Evolutionary conservation across 2,797 vertebrate genomes (phyloP).

Genomic region (Schizopygopsis pylzovi): DNA sequence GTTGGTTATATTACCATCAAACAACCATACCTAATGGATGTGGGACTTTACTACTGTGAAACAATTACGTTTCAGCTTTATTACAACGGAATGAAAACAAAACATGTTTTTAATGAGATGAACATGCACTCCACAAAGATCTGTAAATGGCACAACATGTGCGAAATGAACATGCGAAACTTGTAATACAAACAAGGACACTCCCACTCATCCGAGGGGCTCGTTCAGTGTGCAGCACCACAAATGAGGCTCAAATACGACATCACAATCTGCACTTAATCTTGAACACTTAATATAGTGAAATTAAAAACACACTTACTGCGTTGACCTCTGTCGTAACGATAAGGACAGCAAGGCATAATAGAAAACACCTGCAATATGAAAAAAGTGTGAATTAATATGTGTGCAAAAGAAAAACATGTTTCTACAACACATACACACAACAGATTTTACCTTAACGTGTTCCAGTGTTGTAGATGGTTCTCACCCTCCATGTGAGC

Average conservation of each 20-base stretch:
- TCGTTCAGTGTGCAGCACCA: background rate
- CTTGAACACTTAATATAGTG: background rate
- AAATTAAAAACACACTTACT: constrained; percentile 71
- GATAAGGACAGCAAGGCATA: constrained; percentile 70
- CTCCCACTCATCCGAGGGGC: constrained; percentile 19
- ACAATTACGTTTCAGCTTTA: constrained; percentile 28
- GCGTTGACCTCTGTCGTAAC: constrained; percentile 70
- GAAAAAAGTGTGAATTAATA: background rate
- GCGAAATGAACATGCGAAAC: background rate
- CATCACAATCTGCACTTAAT: background rate
- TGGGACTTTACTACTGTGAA: constrained; percentile 16
- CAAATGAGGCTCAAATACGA: background rate
- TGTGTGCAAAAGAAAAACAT: background rate
- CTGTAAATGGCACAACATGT: background rate
- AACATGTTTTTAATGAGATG: background rate
- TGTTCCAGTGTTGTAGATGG: constrained; percentile 61
- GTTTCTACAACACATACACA: background rate
- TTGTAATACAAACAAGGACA: constrained; percentile 1
- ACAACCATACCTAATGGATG: constrained; percentile 30
- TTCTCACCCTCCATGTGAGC: constrained; percentile 72
- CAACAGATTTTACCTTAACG: constrained; percentile 45
- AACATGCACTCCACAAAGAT: background rate
- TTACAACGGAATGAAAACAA: constrained; percentile 22
- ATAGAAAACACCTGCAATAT: constrained; percentile 73
- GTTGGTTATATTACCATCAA: constrained; percentile 34